Conservation (phyloP, 2,888 invertebrate species). For the Neocrepidodera transversa region DNA sequence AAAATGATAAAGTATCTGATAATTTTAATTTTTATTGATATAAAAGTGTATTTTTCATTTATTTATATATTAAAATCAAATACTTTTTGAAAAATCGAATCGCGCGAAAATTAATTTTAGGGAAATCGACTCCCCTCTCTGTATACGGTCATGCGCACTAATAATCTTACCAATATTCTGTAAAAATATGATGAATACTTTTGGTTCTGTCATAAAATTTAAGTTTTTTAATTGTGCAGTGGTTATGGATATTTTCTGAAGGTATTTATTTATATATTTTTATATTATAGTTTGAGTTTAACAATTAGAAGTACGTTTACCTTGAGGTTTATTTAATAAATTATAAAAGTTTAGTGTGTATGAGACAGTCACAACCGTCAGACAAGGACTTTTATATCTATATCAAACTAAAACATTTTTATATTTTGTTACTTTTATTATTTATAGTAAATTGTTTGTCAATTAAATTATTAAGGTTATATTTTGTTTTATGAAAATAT, state of each 20-base stretch:
- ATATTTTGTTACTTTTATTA: conserved; percentile 35
- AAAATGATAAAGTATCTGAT: too few relatives aligned
- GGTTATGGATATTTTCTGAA: conserved; percentile 33
- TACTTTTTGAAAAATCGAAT: conserved; percentile 25
- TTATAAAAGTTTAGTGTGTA: conserved; percentile 37
- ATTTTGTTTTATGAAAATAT: conserved; percentile 27
- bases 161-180: conserved; percentile 48
- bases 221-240: conserved; percentile 45
- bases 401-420: conserved; percentile 30
- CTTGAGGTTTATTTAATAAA: conserved; percentile 39
- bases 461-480: too few relatives aligned
- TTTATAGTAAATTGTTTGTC: too few relatives aligned
- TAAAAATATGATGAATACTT: conserved; percentile 46
- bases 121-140: conserved; percentile 39
- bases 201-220: conserved; percentile 52
- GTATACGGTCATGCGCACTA: conserved; percentile 45
- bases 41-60: too few relatives aligned
- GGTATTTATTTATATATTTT: conserved; percentile 47
- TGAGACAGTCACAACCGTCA: conserved; percentile 41
- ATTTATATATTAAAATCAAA: conserved; percentile 13
- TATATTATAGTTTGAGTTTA: conserved; percentile 36
- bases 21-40: too few relatives aligned
- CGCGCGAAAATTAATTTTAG: conserved; percentile 40
- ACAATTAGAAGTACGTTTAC: conserved; percentile 23
- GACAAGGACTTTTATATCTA: conserved; percentile 40